phyloP scores from a whole-genome alignment of 2,888 invertebrate genomes.

The Lycia hirtaria region DNA sequence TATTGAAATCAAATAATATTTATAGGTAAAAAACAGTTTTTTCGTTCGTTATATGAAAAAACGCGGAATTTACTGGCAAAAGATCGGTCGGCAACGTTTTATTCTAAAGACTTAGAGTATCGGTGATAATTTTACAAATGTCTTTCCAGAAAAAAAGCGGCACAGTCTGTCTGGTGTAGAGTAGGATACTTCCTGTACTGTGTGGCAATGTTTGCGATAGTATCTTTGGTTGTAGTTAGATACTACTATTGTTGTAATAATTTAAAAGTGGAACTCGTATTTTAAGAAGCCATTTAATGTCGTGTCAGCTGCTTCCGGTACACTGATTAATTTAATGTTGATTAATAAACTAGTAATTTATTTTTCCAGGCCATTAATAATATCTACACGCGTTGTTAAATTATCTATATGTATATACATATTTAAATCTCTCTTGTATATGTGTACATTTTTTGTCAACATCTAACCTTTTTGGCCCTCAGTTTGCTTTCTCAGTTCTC shows the following conservation, averaged over 20 bases:
- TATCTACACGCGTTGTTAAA: no score
- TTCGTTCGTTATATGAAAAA: no score
- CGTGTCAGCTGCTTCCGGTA: slow-evolving; percentile 38
- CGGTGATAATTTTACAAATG: not conserved
- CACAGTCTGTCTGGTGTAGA: not conserved
- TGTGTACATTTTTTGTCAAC: no score
- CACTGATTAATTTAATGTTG: slow-evolving; percentile 15
- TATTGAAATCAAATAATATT: no score
- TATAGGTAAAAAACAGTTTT: no score
- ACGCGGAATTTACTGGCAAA: no score
- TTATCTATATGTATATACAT: not conserved
- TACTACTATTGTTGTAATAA: slow-evolving; percentile 23
- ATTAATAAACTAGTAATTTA: slow-evolving; percentile 13
- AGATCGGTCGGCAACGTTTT: no score
- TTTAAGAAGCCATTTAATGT: slow-evolving; percentile 33
- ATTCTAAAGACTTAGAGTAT: no score
- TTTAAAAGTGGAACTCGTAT: slow-evolving; percentile 21
- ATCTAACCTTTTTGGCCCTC: no score
- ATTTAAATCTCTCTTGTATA: no score
- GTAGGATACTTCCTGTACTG: not conserved
- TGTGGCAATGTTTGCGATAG: slow-evolving; percentile 5
- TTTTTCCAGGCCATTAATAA: not conserved
- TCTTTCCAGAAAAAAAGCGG: not conserved
- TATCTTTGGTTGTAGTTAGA: slow-evolving; percentile 1
- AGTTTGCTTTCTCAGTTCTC: no score